Percentiles rank a stretch among this genome's conserved stretches.
Evolutionary conservation across 2,797 vertebrate genomes (phyloP).

Genomic region (Hybognathus amarus): DNA sequence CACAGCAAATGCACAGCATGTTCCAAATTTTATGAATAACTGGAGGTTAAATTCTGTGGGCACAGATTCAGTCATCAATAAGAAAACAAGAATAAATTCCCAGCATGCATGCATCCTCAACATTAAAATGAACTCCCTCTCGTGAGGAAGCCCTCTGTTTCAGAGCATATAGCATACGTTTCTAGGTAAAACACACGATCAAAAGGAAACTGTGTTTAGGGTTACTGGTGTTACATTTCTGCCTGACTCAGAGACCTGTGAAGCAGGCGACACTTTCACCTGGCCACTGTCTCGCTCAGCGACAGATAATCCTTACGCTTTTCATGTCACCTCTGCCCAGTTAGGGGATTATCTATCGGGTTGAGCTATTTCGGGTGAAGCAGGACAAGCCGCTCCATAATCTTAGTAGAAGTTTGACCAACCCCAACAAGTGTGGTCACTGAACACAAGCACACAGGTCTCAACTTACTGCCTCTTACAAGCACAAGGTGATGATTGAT

Average conservation of each 20-base stretch:
- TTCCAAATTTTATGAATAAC: not conserved
- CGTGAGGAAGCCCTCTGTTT: not conserved
- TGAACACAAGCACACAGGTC: conserved; percentile 37
- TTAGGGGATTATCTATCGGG: conserved; percentile 67
- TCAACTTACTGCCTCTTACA: conserved; percentile 17
- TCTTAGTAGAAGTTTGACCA: conserved; percentile 54
- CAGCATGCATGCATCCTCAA: not conserved
- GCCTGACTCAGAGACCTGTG: conserved; percentile 20
- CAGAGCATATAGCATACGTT: not conserved
- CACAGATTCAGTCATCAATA: not conserved
- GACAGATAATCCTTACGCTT: conserved; percentile 66
- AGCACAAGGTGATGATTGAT: conserved; percentile 55
- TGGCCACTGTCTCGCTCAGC: conserved; percentile 46
- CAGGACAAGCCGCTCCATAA: conserved; percentile 61
- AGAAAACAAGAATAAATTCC: not conserved
- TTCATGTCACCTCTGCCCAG: conserved; percentile 65
- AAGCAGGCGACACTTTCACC: conserved; percentile 51
- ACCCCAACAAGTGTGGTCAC: conserved; percentile 19
- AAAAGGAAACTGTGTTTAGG: not conserved
- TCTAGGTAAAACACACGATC: conserved; percentile 11
- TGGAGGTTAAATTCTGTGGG: not conserved
- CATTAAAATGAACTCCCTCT: not conserved
- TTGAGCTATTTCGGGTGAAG: conserved; percentile 63
- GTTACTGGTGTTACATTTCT: conserved; percentile 26
- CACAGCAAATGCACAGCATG: not conserved